Percentiles rank a stretch among this genome's conserved stretches.
Evolutionary conservation across 2,888 invertebrate species (phyloP).

Genomic region (Molanna angustata): DNA sequence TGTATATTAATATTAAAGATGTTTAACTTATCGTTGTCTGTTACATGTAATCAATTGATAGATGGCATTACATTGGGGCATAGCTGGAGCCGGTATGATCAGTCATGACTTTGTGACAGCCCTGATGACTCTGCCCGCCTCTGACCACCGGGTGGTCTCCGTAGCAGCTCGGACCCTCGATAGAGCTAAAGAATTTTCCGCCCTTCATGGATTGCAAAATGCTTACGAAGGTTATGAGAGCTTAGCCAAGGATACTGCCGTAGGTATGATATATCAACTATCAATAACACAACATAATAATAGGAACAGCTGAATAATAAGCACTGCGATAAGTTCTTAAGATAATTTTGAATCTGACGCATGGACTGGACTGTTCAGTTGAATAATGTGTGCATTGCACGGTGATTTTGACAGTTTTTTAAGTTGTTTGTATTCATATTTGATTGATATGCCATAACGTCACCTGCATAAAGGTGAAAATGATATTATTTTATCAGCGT

Average conservation of each 20-base stretch:
- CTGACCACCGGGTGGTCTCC: constrained; percentile 67
- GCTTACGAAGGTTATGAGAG: constrained; percentile 72
- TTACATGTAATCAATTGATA: constrained; percentile 33
- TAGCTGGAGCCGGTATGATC: constrained; percentile 79
- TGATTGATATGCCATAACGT: no score
- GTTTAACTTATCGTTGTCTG: background rate
- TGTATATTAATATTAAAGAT: background rate
- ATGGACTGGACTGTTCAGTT: no score
- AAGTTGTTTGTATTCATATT: no score
- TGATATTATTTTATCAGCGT: no score
- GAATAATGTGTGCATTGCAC: no score
- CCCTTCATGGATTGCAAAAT: constrained; percentile 62
- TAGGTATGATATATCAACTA: constrained; percentile 59
- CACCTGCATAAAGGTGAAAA: no score
- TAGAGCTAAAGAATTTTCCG: constrained; percentile 72
- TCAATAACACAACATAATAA: no score
- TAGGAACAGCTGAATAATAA: no score
- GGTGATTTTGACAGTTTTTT: no score
- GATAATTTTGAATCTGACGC: no score
- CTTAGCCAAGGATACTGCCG: constrained; percentile 65
- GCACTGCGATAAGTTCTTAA: no score
- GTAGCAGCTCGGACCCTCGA: constrained; percentile 70
- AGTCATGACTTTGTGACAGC: constrained; percentile 79
- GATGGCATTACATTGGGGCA: constrained; percentile 75
- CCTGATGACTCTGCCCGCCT: constrained; percentile 60